Evolutionary conservation across 1,140 invertebrate species (phyloP).

Genomic region (Penaeus chinensis): DNA sequence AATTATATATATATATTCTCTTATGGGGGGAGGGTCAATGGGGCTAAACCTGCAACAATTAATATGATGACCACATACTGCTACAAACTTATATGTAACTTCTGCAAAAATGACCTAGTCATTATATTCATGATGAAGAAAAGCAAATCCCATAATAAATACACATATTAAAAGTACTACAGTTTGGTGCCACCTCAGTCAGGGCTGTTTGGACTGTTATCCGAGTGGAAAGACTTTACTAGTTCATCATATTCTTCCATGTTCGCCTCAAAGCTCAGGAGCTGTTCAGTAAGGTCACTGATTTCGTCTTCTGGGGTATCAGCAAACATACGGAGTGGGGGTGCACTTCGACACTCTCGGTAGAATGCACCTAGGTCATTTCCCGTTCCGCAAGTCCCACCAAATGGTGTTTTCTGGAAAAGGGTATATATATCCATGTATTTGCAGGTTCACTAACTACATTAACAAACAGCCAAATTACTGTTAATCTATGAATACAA

Average conservation of each 20-base stretch:
- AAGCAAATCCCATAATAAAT: too few relatives aligned
- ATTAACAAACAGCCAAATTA: too few relatives aligned
- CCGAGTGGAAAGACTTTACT: slow-evolving; percentile 42
- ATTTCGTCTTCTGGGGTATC: slow-evolving; percentile 63
- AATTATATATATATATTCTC: too few relatives aligned
- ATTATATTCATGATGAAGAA: too few relatives aligned
- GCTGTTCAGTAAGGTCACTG: slow-evolving; percentile 74
- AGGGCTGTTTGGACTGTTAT: slow-evolving; percentile 47
- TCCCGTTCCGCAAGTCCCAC: slow-evolving; percentile 68
- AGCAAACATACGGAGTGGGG: slow-evolving; percentile 67
- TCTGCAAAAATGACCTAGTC: too few relatives aligned
- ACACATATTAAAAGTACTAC: too few relatives aligned
- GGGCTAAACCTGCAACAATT: too few relatives aligned
- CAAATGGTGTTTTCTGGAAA: slow-evolving; percentile 74
- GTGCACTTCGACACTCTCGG: slow-evolving; percentile 80
- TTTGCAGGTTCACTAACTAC: too few relatives aligned
- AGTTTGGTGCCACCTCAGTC: slow-evolving; percentile 7
- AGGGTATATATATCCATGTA: not conserved
- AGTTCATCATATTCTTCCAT: slow-evolving; percentile 80
- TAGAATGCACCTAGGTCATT: slow-evolving; percentile 82
- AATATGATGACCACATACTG: too few relatives aligned
- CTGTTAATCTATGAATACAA: too few relatives aligned
- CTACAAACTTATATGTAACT: too few relatives aligned
- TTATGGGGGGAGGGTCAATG: too few relatives aligned
- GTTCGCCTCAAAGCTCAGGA: slow-evolving; percentile 81